Percentiles rank a stretch among this genome's conserved stretches.
Conservation (phyloP, 92 coral and sea anemone species). For the Palythoa grandiflora region DNA sequence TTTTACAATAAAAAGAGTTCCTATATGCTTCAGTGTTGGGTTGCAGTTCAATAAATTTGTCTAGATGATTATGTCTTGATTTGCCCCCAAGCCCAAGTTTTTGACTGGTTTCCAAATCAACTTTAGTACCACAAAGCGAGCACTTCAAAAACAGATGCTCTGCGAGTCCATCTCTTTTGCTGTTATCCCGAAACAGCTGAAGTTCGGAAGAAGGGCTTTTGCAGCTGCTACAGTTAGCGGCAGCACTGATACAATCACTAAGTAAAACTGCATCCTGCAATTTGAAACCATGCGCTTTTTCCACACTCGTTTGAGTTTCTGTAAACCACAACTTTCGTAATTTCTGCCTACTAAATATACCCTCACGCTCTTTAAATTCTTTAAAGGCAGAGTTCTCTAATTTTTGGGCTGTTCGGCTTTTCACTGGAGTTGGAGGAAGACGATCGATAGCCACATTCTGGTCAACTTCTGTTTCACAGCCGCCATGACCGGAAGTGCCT, state of each 20-base stretch:
- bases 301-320: not conserved
- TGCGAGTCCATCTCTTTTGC: conserved; percentile 10
- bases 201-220: not conserved
- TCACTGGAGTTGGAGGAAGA: conserved; percentile 23
- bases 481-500: no score
- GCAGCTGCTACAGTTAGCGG: not conserved
- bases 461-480: no score
- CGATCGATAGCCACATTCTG: not conserved
- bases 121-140: conserved; percentile 11
- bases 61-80: not conserved
- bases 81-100: conserved; percentile 47
- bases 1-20: no score
- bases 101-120: conserved; percentile 49
- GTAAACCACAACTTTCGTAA: not conserved
- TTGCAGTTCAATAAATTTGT: no score
- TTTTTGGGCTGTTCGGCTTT: not conserved
- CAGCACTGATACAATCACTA: conserved; percentile 13
- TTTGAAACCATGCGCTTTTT: not conserved
- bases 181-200: not conserved
- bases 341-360: not conserved
- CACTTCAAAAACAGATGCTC: conserved; percentile 12
- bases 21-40: no score
- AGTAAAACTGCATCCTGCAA: not conserved
- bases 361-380: not conserved
- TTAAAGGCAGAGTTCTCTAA: not conserved